Percentiles rank a stretch among this genome's conserved stretches.
These are phyloP conservation scores for Tetrapedia diversipes DNA, from an alignment of 2,888 invertebrate species.

Conservation along the genomic window DNA sequence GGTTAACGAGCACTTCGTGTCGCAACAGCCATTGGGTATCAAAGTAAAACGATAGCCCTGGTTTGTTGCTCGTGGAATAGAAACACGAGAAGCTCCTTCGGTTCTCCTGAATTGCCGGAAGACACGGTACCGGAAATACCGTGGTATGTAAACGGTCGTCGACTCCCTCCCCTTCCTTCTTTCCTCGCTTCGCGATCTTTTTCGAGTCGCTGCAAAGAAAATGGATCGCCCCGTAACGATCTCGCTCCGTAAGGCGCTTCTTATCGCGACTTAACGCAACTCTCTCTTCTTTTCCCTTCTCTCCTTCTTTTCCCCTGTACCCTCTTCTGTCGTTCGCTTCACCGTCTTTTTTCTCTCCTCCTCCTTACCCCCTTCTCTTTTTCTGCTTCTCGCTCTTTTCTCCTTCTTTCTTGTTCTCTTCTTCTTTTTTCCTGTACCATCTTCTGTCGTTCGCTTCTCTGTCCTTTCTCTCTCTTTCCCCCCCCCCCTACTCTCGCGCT, in stretches of 20 bases:
- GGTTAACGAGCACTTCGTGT: slow-evolving; percentile 2
- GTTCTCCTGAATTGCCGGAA: slow-evolving; percentile 41
- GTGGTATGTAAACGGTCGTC: slow-evolving; percentile 42
- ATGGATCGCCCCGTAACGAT: slow-evolving; percentile 51
- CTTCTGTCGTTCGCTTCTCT: background rate
- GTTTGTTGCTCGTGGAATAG: slow-evolving; percentile 14
- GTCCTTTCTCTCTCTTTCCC: background rate
- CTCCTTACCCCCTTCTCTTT: background rate
- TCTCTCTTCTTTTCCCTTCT: background rate
- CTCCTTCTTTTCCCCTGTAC: background rate
- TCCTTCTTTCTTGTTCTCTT: background rate
- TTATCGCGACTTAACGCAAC: slow-evolving; percentile 54
- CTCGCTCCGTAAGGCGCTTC: slow-evolving; percentile 33
- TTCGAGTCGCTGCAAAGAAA: slow-evolving; percentile 24
- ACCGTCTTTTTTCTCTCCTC: background rate
- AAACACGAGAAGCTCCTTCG: background rate
- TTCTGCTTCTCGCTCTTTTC: background rate
- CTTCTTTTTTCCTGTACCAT: background rate
- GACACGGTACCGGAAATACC: slow-evolving; percentile 45
- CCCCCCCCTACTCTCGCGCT: too few relatives aligned
- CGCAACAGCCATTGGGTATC: background rate
- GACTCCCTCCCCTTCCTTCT: slow-evolving; percentile 6
- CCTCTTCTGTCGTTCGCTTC: background rate
- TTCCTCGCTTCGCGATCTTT: slow-evolving; percentile 21
- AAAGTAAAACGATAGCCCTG: background rate